These are phyloP conservation scores for Calliopum simillimum DNA, from an alignment of 2,888 invertebrate genomes.

Conservation along the genomic window DNA sequence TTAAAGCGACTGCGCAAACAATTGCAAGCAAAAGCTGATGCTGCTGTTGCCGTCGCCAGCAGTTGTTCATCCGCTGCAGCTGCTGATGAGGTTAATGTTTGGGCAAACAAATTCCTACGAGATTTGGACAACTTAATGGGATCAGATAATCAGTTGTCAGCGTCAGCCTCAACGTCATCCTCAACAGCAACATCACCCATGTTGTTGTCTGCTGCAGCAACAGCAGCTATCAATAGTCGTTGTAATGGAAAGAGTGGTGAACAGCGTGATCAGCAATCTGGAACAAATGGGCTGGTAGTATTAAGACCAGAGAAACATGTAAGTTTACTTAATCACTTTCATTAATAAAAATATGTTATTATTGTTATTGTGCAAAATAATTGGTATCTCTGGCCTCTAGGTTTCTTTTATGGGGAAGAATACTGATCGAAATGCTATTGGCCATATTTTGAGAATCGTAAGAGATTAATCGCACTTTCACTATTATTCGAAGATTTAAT, in stretches of 20 bases:
- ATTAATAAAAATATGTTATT: too few relatives aligned
- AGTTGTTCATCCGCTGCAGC: slow-evolving; percentile 45
- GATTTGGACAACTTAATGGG: slow-evolving; percentile 67
- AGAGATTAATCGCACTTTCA: too few relatives aligned
- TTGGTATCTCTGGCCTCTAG: too few relatives aligned
- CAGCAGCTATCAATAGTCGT: slow-evolving; percentile 60
- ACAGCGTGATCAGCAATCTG: slow-evolving; percentile 41
- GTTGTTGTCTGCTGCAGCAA: slow-evolving; percentile 60
- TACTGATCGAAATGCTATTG: too few relatives aligned
- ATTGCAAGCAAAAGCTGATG: slow-evolving; percentile 37
- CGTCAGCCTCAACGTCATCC: slow-evolving; percentile 49
- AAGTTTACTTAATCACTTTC: slow-evolving; percentile 50
- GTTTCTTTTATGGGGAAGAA: too few relatives aligned
- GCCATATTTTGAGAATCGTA: too few relatives aligned
- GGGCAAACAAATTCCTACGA: slow-evolving; percentile 67
- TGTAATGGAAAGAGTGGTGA: slow-evolving; percentile 44
- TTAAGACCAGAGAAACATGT: slow-evolving; percentile 67
- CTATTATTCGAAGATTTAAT: too few relatives aligned
- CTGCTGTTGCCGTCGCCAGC: slow-evolving; percentile 42
- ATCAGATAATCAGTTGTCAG: slow-evolving; percentile 56
- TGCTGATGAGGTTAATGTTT: slow-evolving; percentile 65
- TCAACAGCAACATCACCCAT: slow-evolving; percentile 57
- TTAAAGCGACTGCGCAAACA: slow-evolving; percentile 47
- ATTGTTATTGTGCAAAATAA: too few relatives aligned
- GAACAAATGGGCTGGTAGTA: slow-evolving; percentile 56